Conservation (phyloP, 2,113 vertebrate genomes). For the Caranx melampygus region DNA sequence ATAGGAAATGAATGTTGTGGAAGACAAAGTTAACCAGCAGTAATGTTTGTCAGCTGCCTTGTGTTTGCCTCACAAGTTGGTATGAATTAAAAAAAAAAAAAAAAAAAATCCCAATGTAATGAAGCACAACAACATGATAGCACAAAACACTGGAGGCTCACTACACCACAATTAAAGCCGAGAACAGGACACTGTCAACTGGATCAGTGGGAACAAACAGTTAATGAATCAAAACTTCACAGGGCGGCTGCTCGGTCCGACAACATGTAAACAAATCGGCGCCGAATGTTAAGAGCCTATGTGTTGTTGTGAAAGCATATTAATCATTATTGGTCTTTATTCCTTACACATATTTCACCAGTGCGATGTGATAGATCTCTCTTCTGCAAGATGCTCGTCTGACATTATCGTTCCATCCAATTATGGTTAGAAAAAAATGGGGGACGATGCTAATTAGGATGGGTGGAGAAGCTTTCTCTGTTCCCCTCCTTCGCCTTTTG, state of each 20-base stretch:
- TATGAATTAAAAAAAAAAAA: conserved; percentile 61
- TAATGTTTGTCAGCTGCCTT: conserved; percentile 73
- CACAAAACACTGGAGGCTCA: conserved; percentile 43
- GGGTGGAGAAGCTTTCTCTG: conserved; percentile 67
- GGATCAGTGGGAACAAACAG: conserved; percentile 45
- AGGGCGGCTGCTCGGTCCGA: conserved; percentile 11
- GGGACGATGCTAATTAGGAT: conserved; percentile 66
- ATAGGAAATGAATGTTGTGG: conserved; percentile 38
- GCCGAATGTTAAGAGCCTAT: conserved; percentile 24
- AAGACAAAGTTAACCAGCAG: conserved; percentile 41
- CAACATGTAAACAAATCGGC: conserved; percentile 42
- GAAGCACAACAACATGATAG: conserved; percentile 42
- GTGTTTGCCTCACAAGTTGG: conserved; percentile 69
- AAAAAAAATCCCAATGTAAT: conserved; percentile 66
- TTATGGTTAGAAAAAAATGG: conserved; percentile 66
- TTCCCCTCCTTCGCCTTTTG: conserved; percentile 62
- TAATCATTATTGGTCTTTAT: conserved; percentile 30
- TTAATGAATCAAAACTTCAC: conserved; percentile 62
- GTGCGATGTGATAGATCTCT: conserved; percentile 40
- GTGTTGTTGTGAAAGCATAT: conserved; percentile 36
- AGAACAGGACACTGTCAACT: conserved; percentile 18
- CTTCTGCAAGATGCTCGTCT: conserved; percentile 45
- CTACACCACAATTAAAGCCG: conserved; percentile 30
- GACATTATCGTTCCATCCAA: conserved; percentile 59
- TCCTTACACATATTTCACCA: not conserved